Base-by-base conservation (phyloP, 2,113 vertebrate genomes). In the Hassar affinis region DNA sequence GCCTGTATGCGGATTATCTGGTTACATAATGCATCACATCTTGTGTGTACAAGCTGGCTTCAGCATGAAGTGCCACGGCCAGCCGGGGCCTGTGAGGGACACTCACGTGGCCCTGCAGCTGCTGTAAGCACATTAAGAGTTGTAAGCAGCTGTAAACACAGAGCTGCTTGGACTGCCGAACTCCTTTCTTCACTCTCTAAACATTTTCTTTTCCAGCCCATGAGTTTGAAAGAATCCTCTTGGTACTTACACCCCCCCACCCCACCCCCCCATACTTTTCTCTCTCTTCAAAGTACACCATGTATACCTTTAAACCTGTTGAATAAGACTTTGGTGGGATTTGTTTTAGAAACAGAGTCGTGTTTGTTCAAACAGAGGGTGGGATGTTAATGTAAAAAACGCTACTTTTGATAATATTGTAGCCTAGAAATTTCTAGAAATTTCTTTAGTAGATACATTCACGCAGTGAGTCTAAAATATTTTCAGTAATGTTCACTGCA, bases 191-290 rank as follows among this genome's bases (percentile, higher is more conserved):
- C 27, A 45, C 68, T 87, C 75, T 82, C 47, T 69, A 85, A 87
- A 87, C 83, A 87, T 85, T 85, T 85, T 85, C 72, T 87, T 82
- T 87, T 85, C 51, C 79, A 82, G 56, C 47, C 76, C 45, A 82
- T 79, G 61, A 82, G 68, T 87, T 82, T 82, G 74, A 17, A 79
- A 3, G 74, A 74, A 79, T n/a, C 57, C 62, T 80, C 56, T 71
- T 71, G 74, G 62, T 47, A 84, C 78, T 84, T 66, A 69, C 51
- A 27, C 56, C 84, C 75, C 35, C 25, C 17, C 20, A n/a, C n/a
- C n/a, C n/a, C n/a, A n/a, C 6, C 51, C 42, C 72, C 22, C 6
- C 49, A 11, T 12, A 51, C 11, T 22, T 38, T 25, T 10, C n/a
- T 25, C 15, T 69, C 38, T 75, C 35, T 71, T 81, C 57, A 81